Evolutionary conservation across 2,113 vertebrate species (phyloP), one percentile per base, ranked within the genome.

Genomic region (Eublepharis macularius): DNA sequence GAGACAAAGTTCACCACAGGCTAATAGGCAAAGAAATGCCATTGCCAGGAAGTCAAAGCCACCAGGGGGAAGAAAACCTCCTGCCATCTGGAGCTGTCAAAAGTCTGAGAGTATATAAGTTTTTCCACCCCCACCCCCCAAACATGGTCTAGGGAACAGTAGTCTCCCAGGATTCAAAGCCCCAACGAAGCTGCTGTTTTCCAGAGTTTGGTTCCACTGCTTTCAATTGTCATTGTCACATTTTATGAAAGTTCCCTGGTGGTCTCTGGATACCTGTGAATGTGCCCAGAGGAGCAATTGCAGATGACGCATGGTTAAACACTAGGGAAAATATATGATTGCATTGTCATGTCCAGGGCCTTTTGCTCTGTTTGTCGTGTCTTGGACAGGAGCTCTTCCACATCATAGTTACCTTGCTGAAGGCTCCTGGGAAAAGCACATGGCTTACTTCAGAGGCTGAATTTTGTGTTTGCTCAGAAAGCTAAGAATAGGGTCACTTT

Each of bases 41-140:
- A 69, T 49, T 47, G 78, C 41, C 80, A 47, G 81, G 84, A 74
- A 85, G 78, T 70, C 65, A 74, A 83, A 74, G 68, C 81, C 45
- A 81, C 65, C 36, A 84, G 81, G 13, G 34, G 91, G 86, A 89
- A 91, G 89, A 80, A 80, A 89, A 41, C 54, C 4, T 4, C 81
- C 84, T 92, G 86, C 90, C 90, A 83, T 90, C 90, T 92, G 92
- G 91, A 95, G 74, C 92, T 93, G 89, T 94, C 87, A 86, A 49
- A 83, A 78, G 83, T 68, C 72, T 0, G 5, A 80, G 80, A 90
- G 88, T 85, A 70, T 69, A 79, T 79, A 86, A 76, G 57, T 91
- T 63, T 63, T 63, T 63, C 60, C 24, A 63, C 17, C 76, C 41
- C 51, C 41, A 84, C 80, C 26, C 32, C 49, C 49, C 36, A 87